Evolutionary conservation across 2,797 vertebrate genomes (phyloP), one percentile per base, ranked within the genome.

Genomic region (Loriculus beryllinus): DNA sequence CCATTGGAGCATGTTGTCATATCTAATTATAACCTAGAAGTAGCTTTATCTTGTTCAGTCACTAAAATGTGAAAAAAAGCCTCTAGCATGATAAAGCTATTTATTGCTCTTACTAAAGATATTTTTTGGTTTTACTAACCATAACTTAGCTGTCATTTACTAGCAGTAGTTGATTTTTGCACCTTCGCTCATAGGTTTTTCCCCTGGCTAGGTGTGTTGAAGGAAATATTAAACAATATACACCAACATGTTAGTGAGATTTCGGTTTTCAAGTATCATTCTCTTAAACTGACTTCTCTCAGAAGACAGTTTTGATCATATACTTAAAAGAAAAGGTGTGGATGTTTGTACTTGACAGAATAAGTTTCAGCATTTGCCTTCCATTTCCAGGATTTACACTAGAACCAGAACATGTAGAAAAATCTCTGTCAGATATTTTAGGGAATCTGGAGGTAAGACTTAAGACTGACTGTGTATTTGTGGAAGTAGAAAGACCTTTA

Each of bases 1-100:
- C 45, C 69, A 78, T 64, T 90, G 54, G 62, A 90, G 69, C 67
- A 60, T 20, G 19, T 67, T 92, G 43, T 88, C 71, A 77, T 94
- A 86, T 75, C 82, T 97, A 85, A 82, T 93, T 94, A 52, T 65
- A 67, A 95, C 95, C 90, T 92, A 95, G 88, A 97, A 95, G 81
- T 81, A 77, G 12, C 33, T 95, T 39, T 94, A 92, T 93, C 86
- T 95, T 40, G 26, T 70, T 56, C 83, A 57, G 95, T 95, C 90
- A 62, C 96, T 96, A 85, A 40, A 90, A 86, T 96, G 90, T 93
- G 85, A 95, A 91, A 96, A 95, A 83, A 90, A 86, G 62, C 72
- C 76, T 97, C 76, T 71, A 31, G 77, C 64, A 72, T 39, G 45
- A 96, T 96, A 95, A 97, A 96, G 45, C 70, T 83, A 59, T 92